Evolutionary conservation across 2,797 vertebrate species (phyloP).

Genomic region (Pterois miles): DNA sequence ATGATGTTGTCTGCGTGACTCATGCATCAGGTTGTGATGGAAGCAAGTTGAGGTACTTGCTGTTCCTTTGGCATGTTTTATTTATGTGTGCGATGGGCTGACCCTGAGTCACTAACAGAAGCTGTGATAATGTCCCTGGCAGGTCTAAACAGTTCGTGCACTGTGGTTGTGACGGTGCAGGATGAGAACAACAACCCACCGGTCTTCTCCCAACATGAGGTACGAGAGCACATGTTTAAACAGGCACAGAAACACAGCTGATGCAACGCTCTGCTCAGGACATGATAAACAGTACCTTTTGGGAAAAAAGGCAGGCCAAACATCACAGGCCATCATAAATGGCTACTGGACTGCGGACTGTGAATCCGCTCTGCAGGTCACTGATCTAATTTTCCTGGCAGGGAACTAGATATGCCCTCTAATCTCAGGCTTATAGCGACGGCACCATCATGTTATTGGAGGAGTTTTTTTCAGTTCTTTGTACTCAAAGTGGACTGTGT

Average conservation of each 20-base stretch:
- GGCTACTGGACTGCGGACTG: slow-evolving; percentile 28
- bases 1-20: slow-evolving; percentile 61
- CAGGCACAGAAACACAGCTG: background rate
- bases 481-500: slow-evolving; percentile 66
- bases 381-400: slow-evolving; percentile 75
- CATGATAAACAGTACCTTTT: slow-evolving; percentile 25
- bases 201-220: slow-evolving; percentile 85
- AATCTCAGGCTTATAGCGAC: slow-evolving; percentile 69
- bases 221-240: slow-evolving; percentile 49
- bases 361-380: slow-evolving; percentile 56
- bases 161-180: slow-evolving; percentile 76
- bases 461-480: slow-evolving; percentile 66
- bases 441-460: slow-evolving; percentile 57
- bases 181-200: slow-evolving; percentile 88
- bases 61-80: slow-evolving; percentile 55
- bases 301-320: slow-evolving; percentile 24
- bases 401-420: slow-evolving; percentile 66
- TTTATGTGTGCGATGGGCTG: slow-evolving; percentile 50
- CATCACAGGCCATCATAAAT: slow-evolving; percentile 38
- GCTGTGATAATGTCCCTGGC: slow-evolving; percentile 66
- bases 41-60: slow-evolving; percentile 47
- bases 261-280: background rate
- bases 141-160: slow-evolving; percentile 87
- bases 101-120: slow-evolving; percentile 74
- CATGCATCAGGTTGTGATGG: slow-evolving; percentile 56